Conservation (phyloP, 2,888 invertebrate genomes). For the Cataglyphis livida region DNA sequence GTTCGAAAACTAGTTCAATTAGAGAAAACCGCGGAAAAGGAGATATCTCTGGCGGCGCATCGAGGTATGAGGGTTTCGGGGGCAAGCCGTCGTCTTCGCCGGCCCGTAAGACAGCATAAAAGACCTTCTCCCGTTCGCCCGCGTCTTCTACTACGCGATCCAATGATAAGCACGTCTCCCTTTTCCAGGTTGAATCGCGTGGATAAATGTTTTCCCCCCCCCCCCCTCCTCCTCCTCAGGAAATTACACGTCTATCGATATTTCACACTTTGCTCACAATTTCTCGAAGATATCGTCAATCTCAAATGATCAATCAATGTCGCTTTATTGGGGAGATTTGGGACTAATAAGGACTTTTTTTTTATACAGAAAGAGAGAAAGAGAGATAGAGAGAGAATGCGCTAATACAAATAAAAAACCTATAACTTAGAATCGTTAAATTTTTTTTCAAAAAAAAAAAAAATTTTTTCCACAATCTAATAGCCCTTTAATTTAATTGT, state of each 20-base stretch:
- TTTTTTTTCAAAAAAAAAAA: background rate
- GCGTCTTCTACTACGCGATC: slow-evolving; percentile 53
- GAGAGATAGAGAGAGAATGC: background rate
- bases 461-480: background rate
- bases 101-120: slow-evolving; percentile 71
- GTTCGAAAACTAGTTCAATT: slow-evolving; percentile 81
- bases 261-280: background rate
- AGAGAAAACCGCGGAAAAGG: slow-evolving; percentile 83
- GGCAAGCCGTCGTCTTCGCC: slow-evolving; percentile 76
- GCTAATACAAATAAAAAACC: no score
- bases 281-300: slow-evolving; percentile 18
- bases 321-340: background rate
- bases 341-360: background rate
- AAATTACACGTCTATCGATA: background rate
- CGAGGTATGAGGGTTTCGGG: slow-evolving; percentile 83
- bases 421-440: background rate
- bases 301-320: background rate
- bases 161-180: slow-evolving; percentile 56
- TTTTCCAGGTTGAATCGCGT: background rate
- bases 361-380: no score
- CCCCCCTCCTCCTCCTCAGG: no score
- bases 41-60: slow-evolving; percentile 78
- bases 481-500: background rate
- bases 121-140: slow-evolving; percentile 71
- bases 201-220: background rate